Conservation (phyloP, 2,113 vertebrate genomes). For the Pyrgilauda ruficollis region DNA sequence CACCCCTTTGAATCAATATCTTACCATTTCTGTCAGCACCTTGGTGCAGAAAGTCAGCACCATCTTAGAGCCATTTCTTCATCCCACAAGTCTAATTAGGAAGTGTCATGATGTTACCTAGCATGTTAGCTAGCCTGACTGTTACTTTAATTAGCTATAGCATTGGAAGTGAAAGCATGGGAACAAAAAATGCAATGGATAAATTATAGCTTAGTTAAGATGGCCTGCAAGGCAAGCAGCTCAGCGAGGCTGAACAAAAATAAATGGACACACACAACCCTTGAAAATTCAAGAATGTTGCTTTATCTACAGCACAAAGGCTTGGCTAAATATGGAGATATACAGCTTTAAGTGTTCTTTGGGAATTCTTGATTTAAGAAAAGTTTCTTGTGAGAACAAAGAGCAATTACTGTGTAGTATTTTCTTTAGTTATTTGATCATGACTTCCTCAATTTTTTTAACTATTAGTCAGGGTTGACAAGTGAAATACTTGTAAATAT, state of each 20-base stretch:
- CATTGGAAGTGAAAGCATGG: not conserved
- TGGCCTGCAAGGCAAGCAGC: not conserved
- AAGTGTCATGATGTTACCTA: conserved; percentile 12
- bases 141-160: conserved; percentile 6
- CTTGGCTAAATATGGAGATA: not conserved
- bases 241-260: not conserved
- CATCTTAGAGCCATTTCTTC: conserved; percentile 5
- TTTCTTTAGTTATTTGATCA: not conserved
- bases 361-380: not conserved
- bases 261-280: not conserved
- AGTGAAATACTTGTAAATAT: conserved; percentile 27
- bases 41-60: not conserved
- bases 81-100: conserved; percentile 24
- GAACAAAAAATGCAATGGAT: conserved; percentile 36
- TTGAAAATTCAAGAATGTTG: conserved; percentile 12
- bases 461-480: conserved; percentile 49
- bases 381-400: conserved; percentile 8
- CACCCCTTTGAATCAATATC: not conserved
- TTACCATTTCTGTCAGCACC: not conserved
- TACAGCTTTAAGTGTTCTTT: not conserved
- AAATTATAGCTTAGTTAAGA: conserved; percentile 26
- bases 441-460: conserved; percentile 13
- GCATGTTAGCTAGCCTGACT: not conserved
- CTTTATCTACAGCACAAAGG: conserved; percentile 17
- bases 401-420: not conserved